Evolutionary conservation across 2,888 invertebrate species (phyloP).

Genomic region (Petrolisthes manimaculis): DNA sequence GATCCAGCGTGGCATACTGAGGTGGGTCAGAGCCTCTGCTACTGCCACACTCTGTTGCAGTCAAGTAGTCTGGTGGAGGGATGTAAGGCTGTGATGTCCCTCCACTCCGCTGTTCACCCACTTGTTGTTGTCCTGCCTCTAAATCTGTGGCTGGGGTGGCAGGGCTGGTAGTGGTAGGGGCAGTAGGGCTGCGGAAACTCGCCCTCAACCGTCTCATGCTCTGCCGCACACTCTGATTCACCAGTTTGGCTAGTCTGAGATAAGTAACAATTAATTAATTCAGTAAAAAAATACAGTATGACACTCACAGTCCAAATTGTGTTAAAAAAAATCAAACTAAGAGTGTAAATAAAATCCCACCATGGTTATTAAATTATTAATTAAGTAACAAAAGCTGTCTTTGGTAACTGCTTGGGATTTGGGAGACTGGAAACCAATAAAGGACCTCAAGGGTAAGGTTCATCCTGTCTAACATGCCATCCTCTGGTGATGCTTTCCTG

Average conservation of each 20-base stretch:
- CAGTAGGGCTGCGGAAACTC: slow-evolving; percentile 21
- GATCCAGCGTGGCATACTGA: slow-evolving; percentile 56
- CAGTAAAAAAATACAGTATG: too few species aligned
- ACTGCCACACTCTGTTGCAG: slow-evolving; percentile 9
- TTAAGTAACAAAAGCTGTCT: too few species aligned
- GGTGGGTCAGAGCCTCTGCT: slow-evolving; percentile 32
- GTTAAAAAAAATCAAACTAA: too few species aligned
- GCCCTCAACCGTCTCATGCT: slow-evolving; percentile 60
- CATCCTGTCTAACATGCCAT: too few species aligned
- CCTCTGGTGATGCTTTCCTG: too few species aligned
- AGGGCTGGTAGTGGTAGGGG: neutral
- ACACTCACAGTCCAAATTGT: too few species aligned
- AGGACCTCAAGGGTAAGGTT: too few species aligned
- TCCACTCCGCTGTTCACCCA: neutral
- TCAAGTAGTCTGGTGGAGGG: slow-evolving; percentile 61
- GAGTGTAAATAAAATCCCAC: too few species aligned
- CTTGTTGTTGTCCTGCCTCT: slow-evolving; percentile 8
- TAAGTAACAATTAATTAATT: neutral
- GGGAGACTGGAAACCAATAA: too few species aligned
- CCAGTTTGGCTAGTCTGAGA: slow-evolving; percentile 57
- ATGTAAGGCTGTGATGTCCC: slow-evolving; percentile 33
- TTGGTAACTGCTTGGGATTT: too few species aligned
- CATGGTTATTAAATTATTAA: too few species aligned
- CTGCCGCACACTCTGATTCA: slow-evolving; percentile 54
- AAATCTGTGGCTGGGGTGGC: neutral